Conservation (phyloP, 2,888 invertebrate species). For the Gryllus longicercus region DNA sequence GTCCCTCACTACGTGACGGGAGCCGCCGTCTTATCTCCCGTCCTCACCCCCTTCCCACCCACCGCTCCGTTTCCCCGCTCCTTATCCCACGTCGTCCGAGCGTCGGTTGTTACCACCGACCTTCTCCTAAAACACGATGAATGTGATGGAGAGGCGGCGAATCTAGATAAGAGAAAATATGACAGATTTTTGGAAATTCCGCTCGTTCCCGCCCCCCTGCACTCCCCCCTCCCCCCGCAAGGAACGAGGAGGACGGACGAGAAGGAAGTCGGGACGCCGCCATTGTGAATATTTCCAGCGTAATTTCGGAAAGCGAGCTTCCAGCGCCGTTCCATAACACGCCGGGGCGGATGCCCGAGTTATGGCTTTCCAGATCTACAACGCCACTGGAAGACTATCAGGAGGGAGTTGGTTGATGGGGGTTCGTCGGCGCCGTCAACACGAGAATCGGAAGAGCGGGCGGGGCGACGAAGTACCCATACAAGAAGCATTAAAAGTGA, state of each 20-base stretch:
- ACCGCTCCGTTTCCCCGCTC: not conserved
- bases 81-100: not conserved
- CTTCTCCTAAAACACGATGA: not conserved
- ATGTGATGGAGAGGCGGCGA: not conserved
- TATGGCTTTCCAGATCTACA: not conserved
- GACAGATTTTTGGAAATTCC: conserved; percentile 2
- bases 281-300: conserved; percentile 4
- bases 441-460: too few species aligned
- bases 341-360: not conserved
- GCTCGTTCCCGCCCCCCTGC: not conserved
- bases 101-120: not conserved
- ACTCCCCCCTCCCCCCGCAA: not conserved
- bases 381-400: not conserved
- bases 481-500: too few species aligned
- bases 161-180: not conserved
- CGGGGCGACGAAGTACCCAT: too few species aligned
- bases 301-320: not conserved
- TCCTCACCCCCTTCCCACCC: not conserved
- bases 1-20: not conserved
- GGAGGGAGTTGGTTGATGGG: not conserved
- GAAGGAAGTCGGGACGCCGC: not conserved
- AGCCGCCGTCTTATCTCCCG: not conserved
- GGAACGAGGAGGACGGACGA: not conserved
- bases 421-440: not conserved
- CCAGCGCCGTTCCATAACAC: not conserved